phyloP scores from a whole-genome alignment of 2,113 vertebrate species.

The Tetrax tetrax region DNA sequence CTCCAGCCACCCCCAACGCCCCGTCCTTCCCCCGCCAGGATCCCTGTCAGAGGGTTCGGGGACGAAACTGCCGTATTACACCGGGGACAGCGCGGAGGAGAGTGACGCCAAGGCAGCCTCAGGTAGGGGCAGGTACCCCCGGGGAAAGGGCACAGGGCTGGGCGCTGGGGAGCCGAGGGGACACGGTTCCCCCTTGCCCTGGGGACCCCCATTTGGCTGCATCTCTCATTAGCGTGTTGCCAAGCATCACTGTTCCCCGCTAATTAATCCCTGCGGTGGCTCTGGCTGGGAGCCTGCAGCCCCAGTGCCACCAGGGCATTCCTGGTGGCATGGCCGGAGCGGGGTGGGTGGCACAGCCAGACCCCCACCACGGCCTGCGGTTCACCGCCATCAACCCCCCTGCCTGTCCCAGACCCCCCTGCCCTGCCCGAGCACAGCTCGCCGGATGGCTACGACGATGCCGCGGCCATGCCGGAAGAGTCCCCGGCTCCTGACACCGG shows the following conservation, averaged over 20 bases:
- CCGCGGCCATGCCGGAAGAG: rapidly evolving
- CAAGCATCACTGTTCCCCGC: background rate
- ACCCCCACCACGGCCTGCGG: rapidly evolving
- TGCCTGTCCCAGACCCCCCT: background rate
- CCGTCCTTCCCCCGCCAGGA: rapidly evolving
- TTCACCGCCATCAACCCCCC: background rate
- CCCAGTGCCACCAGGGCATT: background rate
- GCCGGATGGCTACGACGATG: background rate
- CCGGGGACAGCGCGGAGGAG: background rate
- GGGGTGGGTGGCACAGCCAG: background rate
- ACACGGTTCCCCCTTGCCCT: rapidly evolving
- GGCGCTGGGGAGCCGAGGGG: background rate
- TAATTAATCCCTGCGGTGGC: background rate
- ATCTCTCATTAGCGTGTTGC: background rate
- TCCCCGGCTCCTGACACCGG: rapidly evolving
- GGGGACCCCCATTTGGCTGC: no score
- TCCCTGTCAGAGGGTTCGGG: background rate
- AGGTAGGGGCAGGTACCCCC: background rate
- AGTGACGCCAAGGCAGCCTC: background rate
- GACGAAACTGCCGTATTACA: background rate
- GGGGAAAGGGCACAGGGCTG: rapidly evolving
- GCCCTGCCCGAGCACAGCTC: rapidly evolving
- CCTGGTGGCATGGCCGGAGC: rapidly evolving
- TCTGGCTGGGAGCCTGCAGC: background rate
- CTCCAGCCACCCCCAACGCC: background rate